Conservation (phyloP, 2,113 vertebrate genomes). For the Rattus rattus region DNA sequence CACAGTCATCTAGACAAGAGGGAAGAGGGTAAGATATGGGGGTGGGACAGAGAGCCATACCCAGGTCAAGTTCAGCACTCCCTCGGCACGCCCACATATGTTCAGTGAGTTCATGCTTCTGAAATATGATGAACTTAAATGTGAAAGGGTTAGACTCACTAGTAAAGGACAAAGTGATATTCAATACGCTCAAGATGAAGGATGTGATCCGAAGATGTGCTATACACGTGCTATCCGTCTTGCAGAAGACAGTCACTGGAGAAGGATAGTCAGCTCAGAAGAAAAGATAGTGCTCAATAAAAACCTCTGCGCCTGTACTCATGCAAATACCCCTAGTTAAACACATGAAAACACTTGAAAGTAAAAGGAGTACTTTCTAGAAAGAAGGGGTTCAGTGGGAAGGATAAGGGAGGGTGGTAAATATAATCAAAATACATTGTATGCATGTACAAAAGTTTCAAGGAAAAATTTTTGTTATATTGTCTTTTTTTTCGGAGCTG, state of each 20-base stretch:
- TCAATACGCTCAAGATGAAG: not conserved
- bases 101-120: not conserved
- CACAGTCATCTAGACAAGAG: not conserved
- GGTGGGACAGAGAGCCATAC: not conserved
- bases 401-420: no score
- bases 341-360: not conserved
- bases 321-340: not conserved
- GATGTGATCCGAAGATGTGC: not conserved
- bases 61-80: not conserved
- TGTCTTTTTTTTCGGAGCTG: no score
- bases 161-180: not conserved
- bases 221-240: not conserved
- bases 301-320: not conserved
- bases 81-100: not conserved
- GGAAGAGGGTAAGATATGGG: no score
- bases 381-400: not conserved
- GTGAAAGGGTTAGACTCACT: not conserved
- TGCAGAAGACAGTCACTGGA: not conserved
- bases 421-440: not conserved
- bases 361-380: not conserved
- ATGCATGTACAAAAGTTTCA: not conserved
- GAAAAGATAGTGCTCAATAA: not conserved
- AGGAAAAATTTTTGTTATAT: not conserved
- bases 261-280: not conserved
- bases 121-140: not conserved